Conservation (phyloP, 1,140 invertebrate species). For the Orchesella cincta region DNA sequence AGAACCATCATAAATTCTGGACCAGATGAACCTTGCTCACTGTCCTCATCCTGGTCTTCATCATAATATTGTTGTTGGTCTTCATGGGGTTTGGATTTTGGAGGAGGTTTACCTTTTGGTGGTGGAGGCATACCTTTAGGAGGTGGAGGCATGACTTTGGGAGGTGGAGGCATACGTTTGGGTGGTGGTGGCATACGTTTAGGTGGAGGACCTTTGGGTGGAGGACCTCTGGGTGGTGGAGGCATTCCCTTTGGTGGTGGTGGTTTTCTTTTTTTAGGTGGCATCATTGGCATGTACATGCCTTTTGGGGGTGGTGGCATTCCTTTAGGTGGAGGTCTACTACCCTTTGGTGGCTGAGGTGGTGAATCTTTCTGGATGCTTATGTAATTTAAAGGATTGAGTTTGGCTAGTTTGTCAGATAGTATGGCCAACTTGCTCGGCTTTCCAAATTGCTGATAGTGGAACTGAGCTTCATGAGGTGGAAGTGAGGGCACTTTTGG, state of each 20-base stretch:
- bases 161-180: too few species aligned
- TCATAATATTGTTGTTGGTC: too few species aligned
- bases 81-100: too few species aligned
- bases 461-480: not conserved
- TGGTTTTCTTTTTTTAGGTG: not conserved
- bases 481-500: not conserved
- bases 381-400: slow-evolving; percentile 5
- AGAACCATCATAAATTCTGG: not conserved
- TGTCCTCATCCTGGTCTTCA: too few species aligned
- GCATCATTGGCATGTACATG: not conserved
- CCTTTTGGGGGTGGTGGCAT: not conserved
- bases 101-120: too few species aligned
- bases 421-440: not conserved
- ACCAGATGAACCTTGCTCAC: too few species aligned
- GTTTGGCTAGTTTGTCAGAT: not conserved
- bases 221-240: too few species aligned
- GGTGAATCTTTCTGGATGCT: not conserved
- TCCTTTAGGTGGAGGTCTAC: too few species aligned
- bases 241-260: not conserved
- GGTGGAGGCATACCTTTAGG: too few species aligned
- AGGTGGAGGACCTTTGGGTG: too few species aligned
- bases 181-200: too few species aligned
- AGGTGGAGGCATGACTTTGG: too few species aligned
- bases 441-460: slow-evolving; percentile 1
- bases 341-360: not conserved